Conservation (phyloP, 2,797 vertebrate genomes). For the Ptychobarbus kaznakovi region DNA sequence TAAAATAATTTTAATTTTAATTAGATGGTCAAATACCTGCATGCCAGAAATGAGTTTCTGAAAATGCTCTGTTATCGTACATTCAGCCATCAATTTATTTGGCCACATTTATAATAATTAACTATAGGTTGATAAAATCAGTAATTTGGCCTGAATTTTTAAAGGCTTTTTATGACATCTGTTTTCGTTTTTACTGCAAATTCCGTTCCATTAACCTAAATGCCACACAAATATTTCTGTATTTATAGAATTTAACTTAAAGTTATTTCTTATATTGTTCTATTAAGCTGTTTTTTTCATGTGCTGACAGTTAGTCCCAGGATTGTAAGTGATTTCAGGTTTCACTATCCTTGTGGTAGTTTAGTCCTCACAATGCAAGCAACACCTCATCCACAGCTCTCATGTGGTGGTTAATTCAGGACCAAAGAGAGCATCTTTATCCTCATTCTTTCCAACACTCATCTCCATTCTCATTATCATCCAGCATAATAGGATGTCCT, state of each 20-base stretch:
- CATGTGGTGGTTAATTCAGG: background rate
- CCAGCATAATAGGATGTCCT: constrained; percentile 27
- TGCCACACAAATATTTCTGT: background rate
- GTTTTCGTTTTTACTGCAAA: background rate
- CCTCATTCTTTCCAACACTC: constrained; percentile 21
- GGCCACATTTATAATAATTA: background rate
- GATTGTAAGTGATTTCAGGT: background rate
- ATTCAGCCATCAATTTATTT: background rate
- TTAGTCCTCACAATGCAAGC: background rate
- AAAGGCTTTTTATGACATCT: background rate
- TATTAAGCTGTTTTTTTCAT: background rate
- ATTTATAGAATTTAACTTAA: background rate
- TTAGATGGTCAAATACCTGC: constrained; percentile 27
- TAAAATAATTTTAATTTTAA: background rate
- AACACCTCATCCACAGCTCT: background rate
- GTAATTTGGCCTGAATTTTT: background rate
- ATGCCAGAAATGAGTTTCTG: constrained; percentile 14
- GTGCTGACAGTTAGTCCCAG: background rate
- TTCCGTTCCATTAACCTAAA: background rate
- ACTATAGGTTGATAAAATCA: background rate
- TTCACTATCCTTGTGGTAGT: background rate
- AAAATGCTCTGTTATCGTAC: background rate
- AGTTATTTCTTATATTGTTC: background rate
- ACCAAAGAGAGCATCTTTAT: constrained; percentile 23
- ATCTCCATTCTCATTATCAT: constrained; percentile 35